A percentile compares a stretch with the other conserved stretches of the same genome.
Evolutionary conservation across 2,113 vertebrate genomes (phyloP).

Genomic region (Tetrax tetrax): DNA sequence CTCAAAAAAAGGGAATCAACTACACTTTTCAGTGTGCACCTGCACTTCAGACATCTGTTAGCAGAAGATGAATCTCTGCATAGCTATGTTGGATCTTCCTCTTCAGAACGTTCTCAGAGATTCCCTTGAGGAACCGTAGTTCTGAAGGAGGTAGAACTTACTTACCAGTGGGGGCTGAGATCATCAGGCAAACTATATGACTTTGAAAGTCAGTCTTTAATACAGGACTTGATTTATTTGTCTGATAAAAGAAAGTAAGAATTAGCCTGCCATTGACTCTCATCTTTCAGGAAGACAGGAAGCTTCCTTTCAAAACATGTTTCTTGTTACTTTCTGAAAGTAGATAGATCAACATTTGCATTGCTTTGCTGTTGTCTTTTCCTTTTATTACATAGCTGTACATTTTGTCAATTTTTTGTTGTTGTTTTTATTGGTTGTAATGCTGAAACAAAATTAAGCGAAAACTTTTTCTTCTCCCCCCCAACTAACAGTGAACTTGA

Average conservation of each 20-base stretch:
- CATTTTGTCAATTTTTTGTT: not conserved
- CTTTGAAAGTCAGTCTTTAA: not conserved
- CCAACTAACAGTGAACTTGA: not conserved
- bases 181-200: not conserved
- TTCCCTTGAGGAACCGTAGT: not conserved
- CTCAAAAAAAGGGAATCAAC: not conserved
- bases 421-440: not conserved
- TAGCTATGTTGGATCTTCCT: not conserved
- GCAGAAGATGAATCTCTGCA: not conserved
- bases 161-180: not conserved
- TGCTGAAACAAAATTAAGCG: not conserved
- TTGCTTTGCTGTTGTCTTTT: not conserved
- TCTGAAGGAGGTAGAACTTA: not conserved
- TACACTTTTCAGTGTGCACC: fast-evolving
- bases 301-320: not conserved
- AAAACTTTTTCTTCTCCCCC: too few relatives aligned
- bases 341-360: not conserved
- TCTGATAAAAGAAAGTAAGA: not conserved
- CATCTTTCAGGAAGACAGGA: not conserved
- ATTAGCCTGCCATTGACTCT: not conserved
- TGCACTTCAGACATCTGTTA: not conserved
- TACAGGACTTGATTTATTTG: not conserved
- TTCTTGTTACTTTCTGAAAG: not conserved
- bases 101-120: not conserved
- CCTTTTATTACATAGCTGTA: not conserved